These are phyloP conservation scores for Pecten maximus DNA, from an alignment of 2,888 invertebrate species.

Conservation along the genomic window DNA sequence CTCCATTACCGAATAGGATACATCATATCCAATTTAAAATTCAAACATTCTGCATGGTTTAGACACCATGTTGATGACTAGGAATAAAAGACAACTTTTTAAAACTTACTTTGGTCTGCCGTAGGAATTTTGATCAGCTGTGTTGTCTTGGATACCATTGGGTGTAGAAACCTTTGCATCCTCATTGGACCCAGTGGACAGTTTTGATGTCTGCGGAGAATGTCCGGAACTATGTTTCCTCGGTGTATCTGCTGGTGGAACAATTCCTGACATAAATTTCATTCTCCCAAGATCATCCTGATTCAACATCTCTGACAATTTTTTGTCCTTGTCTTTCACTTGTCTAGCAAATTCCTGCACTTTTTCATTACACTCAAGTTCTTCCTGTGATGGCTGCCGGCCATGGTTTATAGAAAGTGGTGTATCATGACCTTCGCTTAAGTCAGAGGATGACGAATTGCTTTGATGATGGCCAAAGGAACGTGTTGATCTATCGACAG, in stretches of 20 bases:
- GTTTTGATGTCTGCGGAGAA: slow-evolving; percentile 46
- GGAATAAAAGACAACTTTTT: background rate
- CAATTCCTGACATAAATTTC: slow-evolving; percentile 88
- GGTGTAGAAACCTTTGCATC: background rate
- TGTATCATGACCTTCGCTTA: background rate
- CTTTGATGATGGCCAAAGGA: background rate
- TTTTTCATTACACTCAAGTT: slow-evolving; percentile 90
- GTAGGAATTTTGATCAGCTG: background rate
- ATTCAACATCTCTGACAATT: slow-evolving; percentile 73
- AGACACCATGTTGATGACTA: background rate
- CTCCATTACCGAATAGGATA: too few species aligned
- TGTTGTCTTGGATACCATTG: slow-evolving; percentile 13
- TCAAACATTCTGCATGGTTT: background rate
- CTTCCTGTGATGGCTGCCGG: slow-evolving; percentile 85
- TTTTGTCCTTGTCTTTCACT: slow-evolving; percentile 72
- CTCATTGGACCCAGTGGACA: background rate
- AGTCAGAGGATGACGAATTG: slow-evolving; percentile 12
- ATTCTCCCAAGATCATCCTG: slow-evolving; percentile 88
- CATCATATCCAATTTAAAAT: too few species aligned
- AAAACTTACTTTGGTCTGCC: slow-evolving; percentile 17
- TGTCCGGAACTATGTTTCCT: slow-evolving; percentile 35
- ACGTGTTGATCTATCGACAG: background rate
- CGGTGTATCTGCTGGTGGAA: slow-evolving; percentile 73
- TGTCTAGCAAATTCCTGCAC: slow-evolving; percentile 83
- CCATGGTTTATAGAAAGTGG: slow-evolving; percentile 59